Evolutionary conservation across 2,797 vertebrate genomes (phyloP), one percentile per base, ranked within the genome.

Genomic region (Sebastes diaconus): DNA sequence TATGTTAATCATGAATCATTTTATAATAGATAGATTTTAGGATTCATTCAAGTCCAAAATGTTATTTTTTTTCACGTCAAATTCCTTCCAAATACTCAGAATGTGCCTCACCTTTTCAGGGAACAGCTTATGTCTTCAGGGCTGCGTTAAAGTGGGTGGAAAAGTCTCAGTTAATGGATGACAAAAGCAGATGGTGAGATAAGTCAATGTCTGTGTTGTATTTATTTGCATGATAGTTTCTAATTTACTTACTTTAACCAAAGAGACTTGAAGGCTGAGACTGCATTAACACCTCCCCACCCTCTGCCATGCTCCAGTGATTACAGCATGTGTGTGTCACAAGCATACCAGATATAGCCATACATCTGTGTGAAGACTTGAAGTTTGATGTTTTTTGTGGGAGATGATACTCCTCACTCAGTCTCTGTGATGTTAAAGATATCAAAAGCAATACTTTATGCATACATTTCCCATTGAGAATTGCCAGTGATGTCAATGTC

Each of bases 221-320:
- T 42, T 42, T 46, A 46, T 89, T 86, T 86, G 76, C 72, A 89
- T 83, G 68, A 9, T 61, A 60, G 67, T 64, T 75, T 83, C 36
- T 58, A 10, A 81, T 90, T 89, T 88, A 87, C 75, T 60, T 66
- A 22, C 12, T 42, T 16, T 46, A 69, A 73, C 20, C 34, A 73
- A 69, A 84, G 72, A 76, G 75, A 88, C 57, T 25, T 20, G 8
- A 25, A 25, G 72, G n/a, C 66, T 58, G 32, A 76, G 67, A 14
- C 54, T 58, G 14, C 8, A 20, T 55, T 29, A 16, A 46, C 79
- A 24, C 57, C 77, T 42, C 83, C 59, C 70, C 76, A 10, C 68
- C 57, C 52, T 20, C 52, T 70, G 34, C 34, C 39, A 68, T 16
- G 86, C 85, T 71, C n/a, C 78, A 79, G 22, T 80, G 81, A 85